A percentile compares a stretch with the other conserved stretches of the same genome.
phyloP scores from a whole-genome alignment of 35 echinoderm and acorn worm genomes.

The Lytechinus pictus region DNA sequence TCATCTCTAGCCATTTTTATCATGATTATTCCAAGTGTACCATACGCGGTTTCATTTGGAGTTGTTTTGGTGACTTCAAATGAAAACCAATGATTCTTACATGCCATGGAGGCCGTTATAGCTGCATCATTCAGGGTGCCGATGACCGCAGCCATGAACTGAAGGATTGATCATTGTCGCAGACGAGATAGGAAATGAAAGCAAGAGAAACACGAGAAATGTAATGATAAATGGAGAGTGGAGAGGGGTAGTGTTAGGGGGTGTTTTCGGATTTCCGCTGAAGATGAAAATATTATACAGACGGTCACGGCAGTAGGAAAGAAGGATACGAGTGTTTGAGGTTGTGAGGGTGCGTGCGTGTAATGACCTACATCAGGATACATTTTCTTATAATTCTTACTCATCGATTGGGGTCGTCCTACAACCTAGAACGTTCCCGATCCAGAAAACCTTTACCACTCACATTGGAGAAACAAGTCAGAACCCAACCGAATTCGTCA shows the following conservation, averaged over 20 bases:
- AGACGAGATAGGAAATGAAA: background rate
- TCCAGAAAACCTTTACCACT: no score
- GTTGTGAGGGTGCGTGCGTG: no score
- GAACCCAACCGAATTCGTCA: no score
- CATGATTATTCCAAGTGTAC: background rate
- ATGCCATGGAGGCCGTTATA: background rate
- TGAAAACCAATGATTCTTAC: background rate
- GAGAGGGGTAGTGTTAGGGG: background rate
- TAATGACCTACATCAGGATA: no score
- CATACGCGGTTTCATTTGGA: background rate
- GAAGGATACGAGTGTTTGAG: no score
- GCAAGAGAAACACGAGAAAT: background rate
- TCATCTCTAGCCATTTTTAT: background rate
- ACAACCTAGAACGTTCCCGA: no score
- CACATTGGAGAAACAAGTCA: no score
- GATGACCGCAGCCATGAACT: background rate
- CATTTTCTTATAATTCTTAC: no score
- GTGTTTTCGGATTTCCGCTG: no score
- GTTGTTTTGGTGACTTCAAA: background rate
- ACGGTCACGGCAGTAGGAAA: no score
- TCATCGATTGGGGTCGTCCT: no score
- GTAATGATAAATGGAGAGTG: background rate
- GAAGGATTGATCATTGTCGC: background rate
- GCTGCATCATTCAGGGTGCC: background rate
- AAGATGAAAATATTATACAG: no score